Evolutionary conservation across 2,888 invertebrate species (phyloP).

Genomic region (Drosophila nr. medialis): DNA sequence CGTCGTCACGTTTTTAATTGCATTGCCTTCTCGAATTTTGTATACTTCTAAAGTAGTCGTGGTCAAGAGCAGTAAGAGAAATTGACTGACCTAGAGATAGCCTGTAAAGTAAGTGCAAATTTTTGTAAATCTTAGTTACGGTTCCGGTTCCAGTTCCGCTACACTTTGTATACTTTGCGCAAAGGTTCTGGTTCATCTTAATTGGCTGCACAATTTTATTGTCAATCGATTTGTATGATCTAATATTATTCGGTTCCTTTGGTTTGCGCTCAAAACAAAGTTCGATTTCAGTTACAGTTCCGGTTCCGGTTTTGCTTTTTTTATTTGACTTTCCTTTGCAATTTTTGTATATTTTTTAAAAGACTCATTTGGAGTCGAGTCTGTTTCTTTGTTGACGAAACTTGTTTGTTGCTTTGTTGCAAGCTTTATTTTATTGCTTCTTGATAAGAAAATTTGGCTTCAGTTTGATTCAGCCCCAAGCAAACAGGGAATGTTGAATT

Average conservation of each 20-base stretch:
- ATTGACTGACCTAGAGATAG: not conserved
- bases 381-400: not conserved
- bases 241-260: fast-evolving
- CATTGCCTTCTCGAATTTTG: not conserved
- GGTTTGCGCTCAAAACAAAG: not conserved
- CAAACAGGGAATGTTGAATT: not conserved
- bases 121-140: not conserved
- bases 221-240: fast-evolving
- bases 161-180: not conserved
- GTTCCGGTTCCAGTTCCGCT: not conserved
- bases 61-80: fast-evolving
- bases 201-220: not conserved
- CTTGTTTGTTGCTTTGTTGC: not conserved
- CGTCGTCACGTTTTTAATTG: not conserved
- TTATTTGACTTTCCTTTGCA: not conserved
- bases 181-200: fast-evolving
- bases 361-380: not conserved
- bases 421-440: fast-evolving
- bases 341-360: fast-evolving
- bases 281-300: not conserved
- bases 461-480: not conserved
- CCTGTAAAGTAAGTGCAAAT: not conserved
- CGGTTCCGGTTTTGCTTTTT: not conserved
- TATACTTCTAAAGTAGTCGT: not conserved
- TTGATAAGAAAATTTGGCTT: not conserved